Percentiles rank a stretch among this genome's conserved stretches.
Evolutionary conservation across 2,888 invertebrate species (phyloP).

Genomic region (Phengaris alcon): DNA sequence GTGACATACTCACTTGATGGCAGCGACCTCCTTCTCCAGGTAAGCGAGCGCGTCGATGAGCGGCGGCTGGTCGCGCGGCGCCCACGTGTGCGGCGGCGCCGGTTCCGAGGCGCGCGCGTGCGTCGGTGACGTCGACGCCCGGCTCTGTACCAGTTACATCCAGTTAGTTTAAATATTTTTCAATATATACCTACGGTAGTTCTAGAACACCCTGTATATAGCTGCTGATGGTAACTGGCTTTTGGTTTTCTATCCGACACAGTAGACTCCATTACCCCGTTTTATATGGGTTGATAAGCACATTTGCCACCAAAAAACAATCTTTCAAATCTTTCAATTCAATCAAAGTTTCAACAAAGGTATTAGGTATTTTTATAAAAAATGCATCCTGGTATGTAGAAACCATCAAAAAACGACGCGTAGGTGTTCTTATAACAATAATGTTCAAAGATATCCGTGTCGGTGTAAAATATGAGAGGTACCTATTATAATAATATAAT

Average conservation of each 20-base stretch:
- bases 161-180: not conserved
- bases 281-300: too few relatives aligned
- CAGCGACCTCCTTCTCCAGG: conserved; percentile 66
- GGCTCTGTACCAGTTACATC: conserved; percentile 45
- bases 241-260: not conserved
- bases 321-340: too few relatives aligned
- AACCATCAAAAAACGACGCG: not conserved
- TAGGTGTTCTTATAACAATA: too few relatives aligned
- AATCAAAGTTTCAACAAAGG: too few relatives aligned
- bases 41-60: conserved; percentile 64
- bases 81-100: conserved; percentile 63
- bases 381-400: not conserved
- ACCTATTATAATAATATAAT: too few relatives aligned
- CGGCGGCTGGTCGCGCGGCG: conserved; percentile 46
- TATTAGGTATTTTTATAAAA: not conserved
- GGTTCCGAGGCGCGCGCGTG: conserved; percentile 59
- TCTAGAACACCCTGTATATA: not conserved
- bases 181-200: not conserved
- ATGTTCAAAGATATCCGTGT: too few relatives aligned
- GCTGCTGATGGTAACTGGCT: not conserved
- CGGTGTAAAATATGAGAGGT: too few relatives aligned
- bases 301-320: too few relatives aligned
- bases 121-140: conserved; percentile 52
- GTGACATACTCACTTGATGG: conserved; percentile 56
- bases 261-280: too few relatives aligned